Base-by-base conservation (phyloP, 2,113 vertebrate genomes). In the Rissa tridactyla region DNA sequence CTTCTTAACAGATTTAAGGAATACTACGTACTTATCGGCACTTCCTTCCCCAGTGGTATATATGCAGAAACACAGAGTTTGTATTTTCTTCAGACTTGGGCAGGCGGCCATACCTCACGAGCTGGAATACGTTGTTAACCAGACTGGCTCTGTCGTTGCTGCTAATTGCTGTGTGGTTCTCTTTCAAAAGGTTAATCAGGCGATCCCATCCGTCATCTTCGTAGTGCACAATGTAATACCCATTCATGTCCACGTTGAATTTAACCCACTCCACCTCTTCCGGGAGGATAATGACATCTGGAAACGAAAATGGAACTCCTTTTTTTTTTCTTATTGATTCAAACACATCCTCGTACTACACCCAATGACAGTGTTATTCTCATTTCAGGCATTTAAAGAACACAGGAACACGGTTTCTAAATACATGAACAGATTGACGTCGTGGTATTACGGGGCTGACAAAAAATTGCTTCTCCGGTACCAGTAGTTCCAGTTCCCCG, bases 251-350 rank as follows among this genome's bases (percentile, higher is more conserved):
- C n/a, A n/a, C n/a, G n/a, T n/a, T n/a, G n/a, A n/a, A n/a, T n/a
- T n/a, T n/a, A n/a, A n/a, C n/a, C n/a, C n/a, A n/a, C n/a, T n/a
- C n/a, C n/a, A 98, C 99, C 93, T 99, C 98, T 96, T 99, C 97
- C 2, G 98, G 98, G 86, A 99, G 98, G 89, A 98, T 97, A 78
- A 99, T 96, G 68, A 98, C 97, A 94, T 99, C 99, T 99, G 96
- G 22, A 93, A 86, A 88, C 36, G 94, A 91, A 95, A 94, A 93
- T 6, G 27, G 3, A 88, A 71, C 15, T 88, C 80, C 40, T 69
- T 81, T 89, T 86, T 68, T 89, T 86, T 64, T 58, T 40, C 36
- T 42, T 8, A 68, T 6, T 29, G 36, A 79, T 26, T 58, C 76
- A 83, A 77, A 91, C 19, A 65, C 42, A 23, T 22, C 21, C 29